These are phyloP conservation scores for Siniperca knerii DNA, from an alignment of 2,113 vertebrate genomes.

Conservation along the genomic window DNA sequence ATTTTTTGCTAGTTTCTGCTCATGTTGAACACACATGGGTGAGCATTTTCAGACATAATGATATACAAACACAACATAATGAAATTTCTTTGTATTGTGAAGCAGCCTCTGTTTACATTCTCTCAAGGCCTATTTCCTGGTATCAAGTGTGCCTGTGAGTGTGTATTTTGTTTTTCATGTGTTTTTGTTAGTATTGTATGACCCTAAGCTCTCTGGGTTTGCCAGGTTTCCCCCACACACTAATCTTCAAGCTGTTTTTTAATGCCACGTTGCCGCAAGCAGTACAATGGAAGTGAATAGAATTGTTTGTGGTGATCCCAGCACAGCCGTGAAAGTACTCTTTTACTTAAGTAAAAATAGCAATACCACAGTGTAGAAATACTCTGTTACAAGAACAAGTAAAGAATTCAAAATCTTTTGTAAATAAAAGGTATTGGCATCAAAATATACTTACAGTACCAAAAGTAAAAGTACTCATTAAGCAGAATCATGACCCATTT, in stretches of 20 bases:
- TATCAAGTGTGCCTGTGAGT: neutral
- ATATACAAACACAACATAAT: conserved; percentile 41
- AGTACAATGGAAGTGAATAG: neutral
- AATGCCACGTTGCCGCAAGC: conserved; percentile 18
- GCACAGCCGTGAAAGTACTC: no score
- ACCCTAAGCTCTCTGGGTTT: conserved; percentile 38
- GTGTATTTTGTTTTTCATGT: neutral
- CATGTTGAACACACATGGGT: conserved; percentile 23
- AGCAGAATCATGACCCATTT: no score
- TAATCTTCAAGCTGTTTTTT: conserved; percentile 37
- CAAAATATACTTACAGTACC: no score
- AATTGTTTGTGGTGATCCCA: neutral
- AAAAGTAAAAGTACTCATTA: no score
- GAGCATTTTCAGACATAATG: conserved; percentile 18
- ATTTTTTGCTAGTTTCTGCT: conserved; percentile 20
- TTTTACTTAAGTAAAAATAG: no score
- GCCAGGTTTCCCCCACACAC: neutral
- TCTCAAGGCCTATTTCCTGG: neutral
- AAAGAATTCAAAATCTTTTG: no score
- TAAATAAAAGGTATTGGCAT: no score
- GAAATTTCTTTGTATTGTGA: neutral
- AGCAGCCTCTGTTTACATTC: conserved; percentile 19
- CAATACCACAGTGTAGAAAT: no score
- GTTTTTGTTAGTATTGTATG: conserved; percentile 25
- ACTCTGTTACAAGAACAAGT: no score